phyloP scores from a whole-genome alignment of 2,113 vertebrate genomes.

The Takifugu flavidus region DNA sequence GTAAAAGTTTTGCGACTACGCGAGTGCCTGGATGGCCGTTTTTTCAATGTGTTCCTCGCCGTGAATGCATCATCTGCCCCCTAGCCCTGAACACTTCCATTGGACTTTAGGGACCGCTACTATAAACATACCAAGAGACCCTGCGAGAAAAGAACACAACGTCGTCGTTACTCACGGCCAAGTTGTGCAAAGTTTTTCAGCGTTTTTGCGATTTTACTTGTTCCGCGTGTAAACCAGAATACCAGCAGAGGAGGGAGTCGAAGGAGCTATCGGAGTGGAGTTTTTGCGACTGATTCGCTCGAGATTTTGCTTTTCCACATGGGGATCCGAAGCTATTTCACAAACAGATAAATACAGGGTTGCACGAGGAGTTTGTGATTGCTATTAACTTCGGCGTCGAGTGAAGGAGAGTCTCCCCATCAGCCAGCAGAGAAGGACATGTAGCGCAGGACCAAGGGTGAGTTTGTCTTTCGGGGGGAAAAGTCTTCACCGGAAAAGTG shows the following conservation, averaged over 20 bases:
- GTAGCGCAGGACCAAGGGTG: slow-evolving; percentile 58
- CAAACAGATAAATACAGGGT: too few relatives aligned
- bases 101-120: slow-evolving; percentile 48
- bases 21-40: rapidly evolving
- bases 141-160: slow-evolving; percentile 27
- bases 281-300: slow-evolving; percentile 18
- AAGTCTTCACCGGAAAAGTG: not conserved
- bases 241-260: not conserved
- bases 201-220: not conserved
- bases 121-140: slow-evolving; percentile 52
- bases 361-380: not conserved
- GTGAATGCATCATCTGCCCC: slow-evolving; percentile 42
- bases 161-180: slow-evolving; percentile 18
- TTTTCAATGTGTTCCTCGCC: not conserved
- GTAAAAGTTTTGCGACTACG: not conserved
- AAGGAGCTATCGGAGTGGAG: slow-evolving; percentile 5
- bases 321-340: slow-evolving; percentile 5
- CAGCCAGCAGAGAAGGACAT: slow-evolving; percentile 39
- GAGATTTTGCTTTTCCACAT: not conserved
- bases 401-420: not conserved
- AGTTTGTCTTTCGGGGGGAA: slow-evolving; percentile 17
- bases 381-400: not conserved
- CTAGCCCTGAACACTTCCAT: slow-evolving; percentile 51
- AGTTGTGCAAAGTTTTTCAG: slow-evolving; percentile 2
- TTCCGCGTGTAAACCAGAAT: not conserved